These are phyloP conservation scores for Sebastes steindachneri DNA, from an alignment of 2,797 vertebrate genomes.

Conservation along the genomic window DNA sequence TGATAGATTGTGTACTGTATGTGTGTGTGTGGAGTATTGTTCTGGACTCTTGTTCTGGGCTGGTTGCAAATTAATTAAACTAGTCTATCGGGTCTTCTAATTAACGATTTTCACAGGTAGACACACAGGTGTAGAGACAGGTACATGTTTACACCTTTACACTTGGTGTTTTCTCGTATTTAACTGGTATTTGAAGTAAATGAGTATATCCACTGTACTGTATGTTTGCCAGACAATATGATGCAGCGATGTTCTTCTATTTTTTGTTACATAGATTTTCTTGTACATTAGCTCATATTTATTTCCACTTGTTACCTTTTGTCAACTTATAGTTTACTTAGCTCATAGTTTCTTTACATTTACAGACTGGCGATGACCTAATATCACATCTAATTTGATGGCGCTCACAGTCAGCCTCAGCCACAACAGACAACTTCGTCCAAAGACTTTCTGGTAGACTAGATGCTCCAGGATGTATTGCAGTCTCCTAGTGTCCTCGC, in stretches of 20 bases:
- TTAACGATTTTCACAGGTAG: not conserved
- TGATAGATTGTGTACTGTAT: not conserved
- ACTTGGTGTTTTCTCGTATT: not conserved
- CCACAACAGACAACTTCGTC: not conserved
- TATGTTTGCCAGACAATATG: not conserved
- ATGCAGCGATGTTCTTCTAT: not conserved
- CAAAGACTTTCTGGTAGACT: not conserved
- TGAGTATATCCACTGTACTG: not conserved
- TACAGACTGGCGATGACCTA: not conserved
- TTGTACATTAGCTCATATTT: not conserved
- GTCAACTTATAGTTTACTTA: not conserved
- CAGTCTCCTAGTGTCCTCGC: not conserved
- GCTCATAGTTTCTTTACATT: not conserved
- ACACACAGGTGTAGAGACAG: not conserved
- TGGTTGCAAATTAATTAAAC: constrained; percentile 42
- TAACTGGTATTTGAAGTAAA: not conserved
- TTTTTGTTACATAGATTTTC: not conserved
- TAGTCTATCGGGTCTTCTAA: constrained; percentile 15
- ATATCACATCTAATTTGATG: not conserved
- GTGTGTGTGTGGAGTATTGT: constrained; percentile 10
- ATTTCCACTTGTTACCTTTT: not conserved
- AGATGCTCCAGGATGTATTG: not conserved
- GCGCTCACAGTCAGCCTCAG: not conserved
- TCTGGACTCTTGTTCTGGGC: constrained; percentile 32
- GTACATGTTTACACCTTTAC: not conserved